Conservation (phyloP, 2,113 vertebrate genomes). For the Grammomys surdaster region DNA sequence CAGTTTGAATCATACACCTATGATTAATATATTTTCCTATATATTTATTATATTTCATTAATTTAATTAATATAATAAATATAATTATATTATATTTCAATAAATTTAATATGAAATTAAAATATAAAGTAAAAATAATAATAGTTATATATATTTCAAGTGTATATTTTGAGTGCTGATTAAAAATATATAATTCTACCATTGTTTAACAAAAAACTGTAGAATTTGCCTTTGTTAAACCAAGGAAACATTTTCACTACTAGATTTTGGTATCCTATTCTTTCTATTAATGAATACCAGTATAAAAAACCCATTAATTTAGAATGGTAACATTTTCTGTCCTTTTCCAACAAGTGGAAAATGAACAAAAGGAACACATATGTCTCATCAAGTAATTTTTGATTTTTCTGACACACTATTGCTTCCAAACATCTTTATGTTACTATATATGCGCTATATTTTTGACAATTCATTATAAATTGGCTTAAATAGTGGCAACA, state of each 20-base stretch:
- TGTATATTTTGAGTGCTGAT: not conserved
- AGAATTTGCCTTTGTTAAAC: not conserved
- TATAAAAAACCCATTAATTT: not conserved
- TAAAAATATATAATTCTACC: not conserved
- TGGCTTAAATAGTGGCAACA: not conserved
- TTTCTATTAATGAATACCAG: not conserved
- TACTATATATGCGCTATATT: not conserved
- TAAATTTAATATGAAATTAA: slow-evolving; percentile 38
- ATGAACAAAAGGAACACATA: not conserved
- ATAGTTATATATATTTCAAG: not conserved
- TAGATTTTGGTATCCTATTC: not conserved
- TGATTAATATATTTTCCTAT: not conserved
- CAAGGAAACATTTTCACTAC: not conserved
- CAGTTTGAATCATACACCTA: not conserved
- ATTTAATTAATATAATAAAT: too few relatives aligned
- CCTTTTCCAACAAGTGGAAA: slow-evolving; percentile 40
- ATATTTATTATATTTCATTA: not conserved
- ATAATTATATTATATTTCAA: not conserved
- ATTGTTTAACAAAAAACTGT: not conserved
- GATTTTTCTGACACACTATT: slow-evolving; percentile 70
- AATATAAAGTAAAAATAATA: not conserved
- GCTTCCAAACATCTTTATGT: slow-evolving; percentile 73
- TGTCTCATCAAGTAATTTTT: slow-evolving; percentile 71
- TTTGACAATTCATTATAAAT: slow-evolving; percentile 56
- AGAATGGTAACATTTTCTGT: not conserved